These are phyloP conservation scores for Benitochromis conjunctus DNA, from an alignment of 2,113 vertebrate genomes.

Conservation along the genomic window DNA sequence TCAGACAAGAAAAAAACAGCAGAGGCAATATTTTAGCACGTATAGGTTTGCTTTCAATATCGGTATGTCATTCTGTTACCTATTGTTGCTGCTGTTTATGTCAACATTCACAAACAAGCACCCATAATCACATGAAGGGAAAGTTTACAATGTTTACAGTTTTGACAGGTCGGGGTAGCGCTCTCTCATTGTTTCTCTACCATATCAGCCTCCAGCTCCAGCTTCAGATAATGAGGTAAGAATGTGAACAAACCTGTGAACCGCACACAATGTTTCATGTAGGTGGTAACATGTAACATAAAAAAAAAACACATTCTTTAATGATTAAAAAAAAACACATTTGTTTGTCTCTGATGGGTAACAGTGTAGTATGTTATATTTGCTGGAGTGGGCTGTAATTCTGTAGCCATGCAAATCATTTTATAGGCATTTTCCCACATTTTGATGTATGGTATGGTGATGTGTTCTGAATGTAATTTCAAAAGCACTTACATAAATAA, in stretches of 20 bases:
- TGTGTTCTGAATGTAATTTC: background rate
- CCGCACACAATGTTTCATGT: background rate
- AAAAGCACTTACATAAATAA: background rate
- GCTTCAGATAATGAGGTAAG: background rate
- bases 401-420: background rate
- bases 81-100: background rate
- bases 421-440: background rate
- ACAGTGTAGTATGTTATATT: background rate
- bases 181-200: background rate
- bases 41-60: background rate
- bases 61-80: background rate
- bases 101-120: background rate
- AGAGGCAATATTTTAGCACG: background rate
- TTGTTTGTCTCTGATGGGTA: background rate
- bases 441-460: background rate
- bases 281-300: background rate
- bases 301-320: background rate
- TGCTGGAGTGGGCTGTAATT: background rate
- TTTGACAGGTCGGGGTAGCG: background rate
- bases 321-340: background rate
- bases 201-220: background rate
- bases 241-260: background rate
- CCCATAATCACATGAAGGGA: background rate
- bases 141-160: background rate
- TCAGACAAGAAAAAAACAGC: background rate